Percentiles rank a stretch among this genome's conserved stretches.
These are phyloP conservation scores for Lerista edwardsae DNA, from an alignment of 2,797 vertebrate species.

Conservation along the genomic window DNA sequence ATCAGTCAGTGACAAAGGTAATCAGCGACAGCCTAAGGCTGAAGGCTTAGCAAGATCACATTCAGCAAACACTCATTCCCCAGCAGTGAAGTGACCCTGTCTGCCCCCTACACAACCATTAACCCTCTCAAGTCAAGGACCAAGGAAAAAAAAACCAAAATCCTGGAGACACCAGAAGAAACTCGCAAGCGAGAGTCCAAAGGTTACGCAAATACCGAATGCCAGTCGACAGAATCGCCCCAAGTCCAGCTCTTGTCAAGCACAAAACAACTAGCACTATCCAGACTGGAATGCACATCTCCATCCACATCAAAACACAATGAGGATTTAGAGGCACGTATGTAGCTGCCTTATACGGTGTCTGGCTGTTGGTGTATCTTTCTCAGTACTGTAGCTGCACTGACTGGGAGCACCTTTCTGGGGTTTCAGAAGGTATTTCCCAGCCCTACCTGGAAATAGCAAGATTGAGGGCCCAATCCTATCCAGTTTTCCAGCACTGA, in stretches of 20 bases:
- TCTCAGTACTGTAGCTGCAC: too few species aligned
- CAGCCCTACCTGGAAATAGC: too few species aligned
- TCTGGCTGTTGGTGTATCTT: too few species aligned
- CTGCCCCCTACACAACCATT: slow-evolving; percentile 17
- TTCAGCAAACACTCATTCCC: slow-evolving; percentile 25
- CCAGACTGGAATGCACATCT: background rate
- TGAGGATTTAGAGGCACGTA: background rate
- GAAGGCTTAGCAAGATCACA: slow-evolving; percentile 4
- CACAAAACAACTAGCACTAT: background rate
- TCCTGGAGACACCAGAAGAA: background rate
- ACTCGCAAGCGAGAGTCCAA: background rate
- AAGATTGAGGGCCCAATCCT: too few species aligned
- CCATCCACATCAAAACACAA: background rate
- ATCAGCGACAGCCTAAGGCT: slow-evolving; percentile 1
- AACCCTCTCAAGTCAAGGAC: background rate
- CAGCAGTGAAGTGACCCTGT: background rate
- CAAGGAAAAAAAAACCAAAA: too few species aligned
- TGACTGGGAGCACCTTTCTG: too few species aligned
- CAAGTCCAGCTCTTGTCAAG: background rate
- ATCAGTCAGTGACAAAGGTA: slow-evolving; percentile 32
- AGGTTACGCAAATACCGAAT: background rate
- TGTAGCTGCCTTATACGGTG: too few species aligned
- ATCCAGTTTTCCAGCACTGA: too few species aligned
- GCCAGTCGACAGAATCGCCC: background rate
- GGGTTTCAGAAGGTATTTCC: too few species aligned